Evolutionary conservation across 2,797 vertebrate genomes (phyloP), one percentile per base, ranked within the genome.

Genomic region (Gymnopithys bicolor): DNA sequence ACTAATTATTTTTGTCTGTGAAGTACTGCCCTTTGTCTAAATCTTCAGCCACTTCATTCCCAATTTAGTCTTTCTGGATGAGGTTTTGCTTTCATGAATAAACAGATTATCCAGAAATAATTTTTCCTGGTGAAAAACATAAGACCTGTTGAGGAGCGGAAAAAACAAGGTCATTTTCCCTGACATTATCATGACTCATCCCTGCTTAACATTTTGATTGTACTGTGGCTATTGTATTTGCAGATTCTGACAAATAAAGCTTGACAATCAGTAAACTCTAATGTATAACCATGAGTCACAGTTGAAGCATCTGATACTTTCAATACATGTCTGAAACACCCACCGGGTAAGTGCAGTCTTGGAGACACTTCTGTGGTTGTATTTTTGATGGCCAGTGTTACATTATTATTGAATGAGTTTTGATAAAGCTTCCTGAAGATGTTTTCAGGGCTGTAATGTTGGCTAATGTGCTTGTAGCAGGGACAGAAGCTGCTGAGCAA

Each of bases 131-230:
- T 71, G 41, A 69, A 93, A 92, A 32, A 2, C n/a, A 16, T 35
- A 25, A n/a, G 49, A 75, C 51, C 56, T 30, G 22, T 46, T 60
- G 53, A 81, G 58, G 49, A 67, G 37, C 2, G 62, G 46, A 77
- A 91, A 80, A 62, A 14, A 25, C 15, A 67, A 84, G 94, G 70
- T 91, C 43, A 63, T 35, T 84, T 24, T 94, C 23, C 89, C 52
- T 90, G 91, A 48, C 70, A 60, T 73, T 63, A 83, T 55, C 30
- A n/a, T 94, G 93, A 95, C 60, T 93, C 86, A 91, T 79, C 94
- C 80, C 67, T 78, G 58, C 53, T 94, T 91, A 90, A 62, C 32
- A 41, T 93, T 95, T 90, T 81, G 59, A 27, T 84, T 86, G 24
- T 90, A 4, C 73, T 69, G 62, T 76, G 95, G 51, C 87, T 45